phyloP scores from a whole-genome alignment of 2,888 invertebrate genomes.

The Mythimna albipuncta region DNA sequence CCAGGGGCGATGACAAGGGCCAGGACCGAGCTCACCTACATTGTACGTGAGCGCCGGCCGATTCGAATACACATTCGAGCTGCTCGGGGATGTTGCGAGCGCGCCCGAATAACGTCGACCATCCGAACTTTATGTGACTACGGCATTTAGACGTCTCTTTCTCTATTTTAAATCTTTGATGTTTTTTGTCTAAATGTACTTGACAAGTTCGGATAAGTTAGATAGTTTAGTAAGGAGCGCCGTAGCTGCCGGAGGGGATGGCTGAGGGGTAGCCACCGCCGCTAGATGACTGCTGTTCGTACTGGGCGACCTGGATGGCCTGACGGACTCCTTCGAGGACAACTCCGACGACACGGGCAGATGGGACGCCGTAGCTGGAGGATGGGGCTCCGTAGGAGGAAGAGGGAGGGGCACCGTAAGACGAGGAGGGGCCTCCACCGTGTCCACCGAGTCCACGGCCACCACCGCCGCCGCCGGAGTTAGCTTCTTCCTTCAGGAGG shows the following conservation, averaged over 20 bases:
- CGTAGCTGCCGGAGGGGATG: slow-evolving; percentile 93
- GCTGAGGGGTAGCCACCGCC: slow-evolving; percentile 90
- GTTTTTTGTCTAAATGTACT: slow-evolving; percentile 61
- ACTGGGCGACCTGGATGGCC: slow-evolving; percentile 97
- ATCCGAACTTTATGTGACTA: slow-evolving; percentile 68
- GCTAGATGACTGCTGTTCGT: slow-evolving; percentile 91
- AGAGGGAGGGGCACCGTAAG: slow-evolving; percentile 91
- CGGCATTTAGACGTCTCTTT: slow-evolving; percentile 57
- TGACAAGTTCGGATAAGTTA: slow-evolving; percentile 60
- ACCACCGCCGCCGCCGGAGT: slow-evolving; percentile 88
- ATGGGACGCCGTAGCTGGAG: slow-evolving; percentile 85
- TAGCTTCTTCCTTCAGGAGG: slow-evolving; percentile 95
- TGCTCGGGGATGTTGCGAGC: slow-evolving; percentile 73
- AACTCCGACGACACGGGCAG: slow-evolving; percentile 94
- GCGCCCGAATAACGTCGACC: slow-evolving; percentile 80
- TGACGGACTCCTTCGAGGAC: slow-evolving; percentile 96
- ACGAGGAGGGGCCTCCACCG: slow-evolving; percentile 92
- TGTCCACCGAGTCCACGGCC: slow-evolving; percentile 79
- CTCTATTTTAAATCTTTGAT: slow-evolving; percentile 44
- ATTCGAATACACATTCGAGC: slow-evolving; percentile 83
- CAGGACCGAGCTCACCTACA: slow-evolving; percentile 85
- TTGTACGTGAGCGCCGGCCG: slow-evolving; percentile 86
- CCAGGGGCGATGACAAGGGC: slow-evolving; percentile 75
- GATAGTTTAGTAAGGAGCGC: slow-evolving; percentile 90
- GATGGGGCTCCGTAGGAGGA: slow-evolving; percentile 92